phyloP scores from a whole-genome alignment of 2,888 invertebrate genomes.

The Portevinia maculata region DNA sequence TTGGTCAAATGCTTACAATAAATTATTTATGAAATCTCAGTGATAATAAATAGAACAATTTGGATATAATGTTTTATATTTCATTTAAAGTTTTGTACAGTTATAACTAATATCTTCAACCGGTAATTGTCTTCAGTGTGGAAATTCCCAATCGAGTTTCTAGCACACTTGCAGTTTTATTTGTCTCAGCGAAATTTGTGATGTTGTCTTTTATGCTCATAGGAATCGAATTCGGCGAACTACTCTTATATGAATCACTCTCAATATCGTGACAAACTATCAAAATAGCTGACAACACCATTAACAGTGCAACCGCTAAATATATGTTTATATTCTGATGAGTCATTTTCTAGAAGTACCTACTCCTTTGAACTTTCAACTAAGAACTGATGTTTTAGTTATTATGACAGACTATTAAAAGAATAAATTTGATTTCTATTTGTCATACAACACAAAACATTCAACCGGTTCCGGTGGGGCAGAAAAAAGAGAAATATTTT shows the following conservation, averaged over 20 bases:
- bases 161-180: not conserved
- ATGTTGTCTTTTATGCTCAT: not conserved
- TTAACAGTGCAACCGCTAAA: not conserved
- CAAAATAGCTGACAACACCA: not conserved
- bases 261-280: not conserved
- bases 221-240: not conserved
- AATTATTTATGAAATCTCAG: too few species aligned
- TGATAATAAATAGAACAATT: too few species aligned
- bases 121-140: constrained; percentile 19
- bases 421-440: not conserved
- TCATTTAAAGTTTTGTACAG: not conserved
- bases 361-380: constrained; percentile 2
- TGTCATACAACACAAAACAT: not conserved
- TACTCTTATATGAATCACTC: not conserved
- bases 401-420: not conserved
- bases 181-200: not conserved
- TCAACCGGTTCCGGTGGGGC: constrained; percentile 12
- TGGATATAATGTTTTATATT: too few species aligned
- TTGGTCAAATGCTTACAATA: too few species aligned
- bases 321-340: not conserved
- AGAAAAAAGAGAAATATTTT: not conserved
- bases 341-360: constrained; percentile 2
- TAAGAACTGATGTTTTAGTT: constrained; percentile 8
- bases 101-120: not conserved
- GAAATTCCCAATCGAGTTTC: not conserved